Conservation (phyloP, 2,113 vertebrate genomes). For the Albula glossodonta region DNA sequence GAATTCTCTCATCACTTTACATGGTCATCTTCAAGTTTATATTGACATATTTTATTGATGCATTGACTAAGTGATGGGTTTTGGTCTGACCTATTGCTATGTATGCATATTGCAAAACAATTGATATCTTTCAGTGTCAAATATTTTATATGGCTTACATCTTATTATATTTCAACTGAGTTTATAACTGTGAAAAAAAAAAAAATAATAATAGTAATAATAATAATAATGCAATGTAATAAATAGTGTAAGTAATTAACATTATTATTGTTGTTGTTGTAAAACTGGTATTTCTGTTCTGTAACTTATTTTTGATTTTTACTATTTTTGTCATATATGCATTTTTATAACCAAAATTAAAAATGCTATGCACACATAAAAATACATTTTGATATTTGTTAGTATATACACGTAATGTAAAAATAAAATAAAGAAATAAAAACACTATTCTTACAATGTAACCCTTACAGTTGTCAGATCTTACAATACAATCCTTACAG, state of each 20-base stretch:
- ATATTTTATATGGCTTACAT: neutral
- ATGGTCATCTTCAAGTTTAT: neutral
- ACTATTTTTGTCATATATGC: too few species aligned
- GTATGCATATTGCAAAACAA: too few species aligned
- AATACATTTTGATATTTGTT: too few species aligned
- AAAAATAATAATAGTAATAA: conserved; percentile 13
- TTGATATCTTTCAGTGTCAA: neutral
- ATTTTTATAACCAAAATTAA: too few species aligned
- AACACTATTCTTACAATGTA: too few species aligned
- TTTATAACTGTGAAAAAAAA: neutral
- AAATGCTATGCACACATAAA: too few species aligned
- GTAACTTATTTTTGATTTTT: neutral
- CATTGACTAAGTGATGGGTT: neutral
- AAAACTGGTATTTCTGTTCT: neutral
- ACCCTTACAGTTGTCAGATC: too few species aligned
- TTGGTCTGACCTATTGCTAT: too few species aligned
- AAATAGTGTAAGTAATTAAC: too few species aligned
- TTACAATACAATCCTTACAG: too few species aligned
- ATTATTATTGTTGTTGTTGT: conserved; percentile 8
- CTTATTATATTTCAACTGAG: neutral
- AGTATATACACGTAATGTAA: too few species aligned
- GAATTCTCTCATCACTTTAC: neutral
- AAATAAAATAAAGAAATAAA: too few species aligned
- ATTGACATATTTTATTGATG: neutral
- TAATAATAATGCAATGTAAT: neutral